Evolutionary conservation across 2,888 invertebrate genomes (phyloP), one percentile per base, ranked within the genome.

Genomic region (Drosophila macrospina): DNA sequence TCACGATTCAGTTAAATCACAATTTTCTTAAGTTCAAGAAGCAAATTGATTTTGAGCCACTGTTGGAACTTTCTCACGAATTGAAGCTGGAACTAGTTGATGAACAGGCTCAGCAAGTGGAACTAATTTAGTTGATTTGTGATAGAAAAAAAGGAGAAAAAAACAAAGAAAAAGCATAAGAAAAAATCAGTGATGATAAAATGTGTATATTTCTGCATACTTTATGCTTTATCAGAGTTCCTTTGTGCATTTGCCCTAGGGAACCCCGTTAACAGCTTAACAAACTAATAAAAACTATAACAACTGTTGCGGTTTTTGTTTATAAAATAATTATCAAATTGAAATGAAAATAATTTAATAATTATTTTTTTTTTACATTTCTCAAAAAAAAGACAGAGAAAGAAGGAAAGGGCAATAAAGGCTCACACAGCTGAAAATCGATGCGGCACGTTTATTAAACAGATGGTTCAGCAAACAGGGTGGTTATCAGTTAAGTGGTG

Each of bases 391-490:
- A 52, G n/a, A 39, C 13, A 20, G 10, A 36, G 24, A 16, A 41
- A 32, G 11, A 2, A 30, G 34, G 15, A 47, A 15, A 16, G 10
- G 10, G 56, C 28, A 55, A 41, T 28, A 48, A 48, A 48, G 64
- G 37, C n/a, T 28, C 24, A 8, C 42, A 52, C 76, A 74, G 69
- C 69, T 74, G 62, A 69, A 76, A 73, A 69, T 69, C 73, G 73
- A 73, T 62, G 65, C 59, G 56, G 65, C 20, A 50, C 54, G 59
- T 65, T 62, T 60, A 47, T 52, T 37, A 72, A 78, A 78, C 78
- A 78, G 75, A 78, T 78, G 78, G 64, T 78, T 68, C 34, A 50
- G 8, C n/a, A 15, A 28, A 13, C 63, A 24, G 73, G 48, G 73
- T 65, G 41, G 65, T 44, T 63, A 39, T 16, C 55, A 36, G 42